Conservation (phyloP, 2,797 vertebrate species). For the Ciconia nigra region DNA sequence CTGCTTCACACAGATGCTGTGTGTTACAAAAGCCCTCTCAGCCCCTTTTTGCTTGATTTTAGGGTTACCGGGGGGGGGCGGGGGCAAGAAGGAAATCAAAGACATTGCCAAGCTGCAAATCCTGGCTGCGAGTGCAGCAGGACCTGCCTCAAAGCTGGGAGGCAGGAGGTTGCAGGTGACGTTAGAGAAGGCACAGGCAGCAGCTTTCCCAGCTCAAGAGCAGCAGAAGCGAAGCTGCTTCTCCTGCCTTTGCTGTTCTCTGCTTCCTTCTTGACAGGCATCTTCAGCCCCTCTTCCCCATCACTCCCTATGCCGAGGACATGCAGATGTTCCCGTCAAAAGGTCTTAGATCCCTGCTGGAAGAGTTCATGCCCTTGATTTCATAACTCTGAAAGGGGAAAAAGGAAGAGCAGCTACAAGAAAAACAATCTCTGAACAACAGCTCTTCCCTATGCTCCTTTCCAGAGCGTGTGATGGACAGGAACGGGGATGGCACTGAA, state of each 20-base stretch:
- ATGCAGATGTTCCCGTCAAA: neutral
- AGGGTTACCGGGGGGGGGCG: neutral
- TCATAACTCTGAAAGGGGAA: neutral
- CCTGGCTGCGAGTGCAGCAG: neutral
- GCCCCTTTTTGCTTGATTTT: neutral
- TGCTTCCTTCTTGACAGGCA: neutral
- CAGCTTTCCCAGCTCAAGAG: neutral
- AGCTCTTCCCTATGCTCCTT: rapidly evolving
- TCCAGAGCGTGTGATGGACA: rapidly evolving
- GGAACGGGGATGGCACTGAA: neutral
- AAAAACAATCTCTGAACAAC: neutral
- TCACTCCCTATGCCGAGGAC: neutral
- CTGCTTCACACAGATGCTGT: neutral
- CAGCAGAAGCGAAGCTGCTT: neutral
- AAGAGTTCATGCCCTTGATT: neutral
- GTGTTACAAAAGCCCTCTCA: neutral
- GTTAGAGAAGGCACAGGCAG: neutral
- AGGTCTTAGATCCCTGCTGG: neutral
- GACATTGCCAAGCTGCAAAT: neutral
- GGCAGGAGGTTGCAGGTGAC: neutral
- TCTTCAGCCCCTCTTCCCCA: neutral
- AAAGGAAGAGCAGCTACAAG: neutral
- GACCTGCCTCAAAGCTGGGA: neutral
- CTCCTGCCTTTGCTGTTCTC: neutral
- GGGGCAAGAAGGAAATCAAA: neutral